These are phyloP conservation scores for Antheraea assamensis DNA, from an alignment of 2,888 invertebrate species.

Conservation along the genomic window DNA sequence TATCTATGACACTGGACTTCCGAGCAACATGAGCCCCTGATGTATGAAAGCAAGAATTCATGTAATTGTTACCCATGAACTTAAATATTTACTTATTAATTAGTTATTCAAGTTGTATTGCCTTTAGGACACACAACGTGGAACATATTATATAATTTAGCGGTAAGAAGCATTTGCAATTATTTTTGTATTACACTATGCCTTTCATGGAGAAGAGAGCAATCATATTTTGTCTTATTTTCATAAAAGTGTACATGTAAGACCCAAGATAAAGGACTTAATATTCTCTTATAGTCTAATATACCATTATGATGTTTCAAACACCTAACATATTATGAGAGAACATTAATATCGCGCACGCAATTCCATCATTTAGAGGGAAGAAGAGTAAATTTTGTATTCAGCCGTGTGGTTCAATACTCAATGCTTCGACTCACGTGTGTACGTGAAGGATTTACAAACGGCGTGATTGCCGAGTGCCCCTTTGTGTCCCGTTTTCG, in stretches of 20 bases:
- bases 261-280: background rate
- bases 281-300: background rate
- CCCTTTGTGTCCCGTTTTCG: slow-evolving; percentile 27
- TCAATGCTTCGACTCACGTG: slow-evolving; percentile 42
- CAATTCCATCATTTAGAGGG: slow-evolving; percentile 36
- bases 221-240: no score
- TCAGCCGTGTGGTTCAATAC: slow-evolving; percentile 43
- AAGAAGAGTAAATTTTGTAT: slow-evolving; percentile 51
- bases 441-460: slow-evolving; percentile 42
- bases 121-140: no score
- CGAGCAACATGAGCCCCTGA: no score
- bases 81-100: no score
- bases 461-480: slow-evolving; percentile 37
- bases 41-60: no score
- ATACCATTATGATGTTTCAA: background rate
- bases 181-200: no score
- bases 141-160: no score
- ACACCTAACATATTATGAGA: background rate
- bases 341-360: slow-evolving; percentile 25
- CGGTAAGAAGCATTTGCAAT: no score
- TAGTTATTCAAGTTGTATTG: no score
- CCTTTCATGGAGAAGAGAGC: no score
- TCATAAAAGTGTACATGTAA: background rate
- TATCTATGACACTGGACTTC: no score
- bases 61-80: no score